Conservation (phyloP, 1,140 invertebrate species). For the Forficula auricularia region DNA sequence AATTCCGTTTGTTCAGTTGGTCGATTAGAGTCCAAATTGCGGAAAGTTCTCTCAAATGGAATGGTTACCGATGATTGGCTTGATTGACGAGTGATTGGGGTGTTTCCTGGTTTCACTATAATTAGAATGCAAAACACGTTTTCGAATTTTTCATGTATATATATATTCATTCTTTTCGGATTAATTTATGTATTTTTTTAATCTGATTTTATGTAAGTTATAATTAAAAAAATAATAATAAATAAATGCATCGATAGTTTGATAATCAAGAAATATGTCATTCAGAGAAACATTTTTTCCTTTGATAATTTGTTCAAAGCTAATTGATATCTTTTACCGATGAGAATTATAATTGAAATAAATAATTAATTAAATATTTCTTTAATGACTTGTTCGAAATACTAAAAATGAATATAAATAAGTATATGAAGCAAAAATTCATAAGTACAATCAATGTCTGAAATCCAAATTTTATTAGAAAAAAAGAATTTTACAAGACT, state of each 20-base stretch:
- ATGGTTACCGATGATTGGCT: conserved; percentile 51
- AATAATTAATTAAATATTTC: no score
- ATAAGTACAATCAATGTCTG: no score
- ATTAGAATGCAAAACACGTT: conserved; percentile 10
- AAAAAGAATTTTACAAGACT: no score
- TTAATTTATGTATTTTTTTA: not conserved
- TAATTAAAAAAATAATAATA: no score
- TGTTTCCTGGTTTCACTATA: conserved; percentile 42
- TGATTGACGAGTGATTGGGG: conserved; percentile 40
- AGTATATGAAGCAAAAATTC: no score
- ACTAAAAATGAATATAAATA: no score
- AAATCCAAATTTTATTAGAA: no score
- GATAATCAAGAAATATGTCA: not conserved
- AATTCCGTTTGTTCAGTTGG: conserved; percentile 24
- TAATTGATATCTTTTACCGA: no score
- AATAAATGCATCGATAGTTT: not conserved
- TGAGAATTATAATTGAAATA: no score
- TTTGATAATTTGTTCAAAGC: no score
- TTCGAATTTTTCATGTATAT: no score
- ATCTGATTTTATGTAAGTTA: not conserved
- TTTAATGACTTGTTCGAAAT: no score
- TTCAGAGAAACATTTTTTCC: not conserved
- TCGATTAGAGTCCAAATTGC: conserved; percentile 35
- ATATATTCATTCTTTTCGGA: conserved; percentile 1
- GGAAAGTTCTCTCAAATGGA: conserved; percentile 50